Evolutionary conservation across 2,888 invertebrate genomes (phyloP).

Genomic region (Andrena hattorfiana): DNA sequence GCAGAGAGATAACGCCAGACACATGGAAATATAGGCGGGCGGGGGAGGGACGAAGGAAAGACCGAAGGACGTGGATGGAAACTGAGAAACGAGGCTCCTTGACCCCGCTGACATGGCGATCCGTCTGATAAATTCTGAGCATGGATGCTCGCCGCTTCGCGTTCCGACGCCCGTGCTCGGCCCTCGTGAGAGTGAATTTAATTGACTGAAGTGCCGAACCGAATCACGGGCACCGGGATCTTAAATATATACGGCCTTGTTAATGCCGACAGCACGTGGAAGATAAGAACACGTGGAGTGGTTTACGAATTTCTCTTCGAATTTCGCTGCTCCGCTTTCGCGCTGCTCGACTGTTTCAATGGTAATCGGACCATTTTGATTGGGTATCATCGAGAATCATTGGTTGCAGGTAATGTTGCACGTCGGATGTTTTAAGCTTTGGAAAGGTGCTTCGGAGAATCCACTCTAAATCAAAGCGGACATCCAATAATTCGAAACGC

Average conservation of each 20-base stretch:
- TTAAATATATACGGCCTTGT: constrained; percentile 14
- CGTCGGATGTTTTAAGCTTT: too few relatives aligned
- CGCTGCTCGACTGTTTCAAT: too few relatives aligned
- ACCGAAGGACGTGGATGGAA: not conserved
- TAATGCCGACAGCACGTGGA: constrained; percentile 30
- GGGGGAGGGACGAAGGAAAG: not conserved
- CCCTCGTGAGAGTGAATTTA: constrained; percentile 65
- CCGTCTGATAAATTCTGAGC: constrained; percentile 38
- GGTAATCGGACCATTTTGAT: too few relatives aligned
- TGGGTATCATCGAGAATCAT: too few relatives aligned
- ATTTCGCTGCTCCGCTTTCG: too few relatives aligned
- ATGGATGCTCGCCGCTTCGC: constrained; percentile 14
- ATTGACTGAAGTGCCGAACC: constrained; percentile 66
- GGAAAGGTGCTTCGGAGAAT: too few relatives aligned
- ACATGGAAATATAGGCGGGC: not conserved
- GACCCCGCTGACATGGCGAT: constrained; percentile 47
- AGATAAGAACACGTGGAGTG: not conserved
- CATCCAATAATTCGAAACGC: not conserved
- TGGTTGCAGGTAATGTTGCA: too few relatives aligned
- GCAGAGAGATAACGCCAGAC: not conserved
- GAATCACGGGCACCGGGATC: constrained; percentile 33
- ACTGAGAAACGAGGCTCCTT: constrained; percentile 16
- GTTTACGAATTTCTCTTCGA: not conserved
- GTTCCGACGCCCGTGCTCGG: constrained; percentile 38
- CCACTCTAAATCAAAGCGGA: too few relatives aligned